Conservation (phyloP, 2,797 vertebrate species). For the Botia almorhae region DNA sequence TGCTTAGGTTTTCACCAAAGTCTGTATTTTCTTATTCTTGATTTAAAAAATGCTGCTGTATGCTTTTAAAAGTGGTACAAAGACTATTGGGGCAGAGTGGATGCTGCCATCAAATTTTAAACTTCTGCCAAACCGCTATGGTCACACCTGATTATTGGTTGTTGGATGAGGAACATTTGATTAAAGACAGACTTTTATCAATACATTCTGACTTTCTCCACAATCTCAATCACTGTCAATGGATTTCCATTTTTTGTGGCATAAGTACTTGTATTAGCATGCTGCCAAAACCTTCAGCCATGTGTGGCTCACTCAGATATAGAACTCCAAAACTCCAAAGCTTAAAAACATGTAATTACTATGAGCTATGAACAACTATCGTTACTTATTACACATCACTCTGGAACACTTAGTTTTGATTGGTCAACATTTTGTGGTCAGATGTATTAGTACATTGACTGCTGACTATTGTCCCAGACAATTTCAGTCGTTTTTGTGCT, state of each 20-base stretch:
- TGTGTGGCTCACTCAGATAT: constrained; percentile 20
- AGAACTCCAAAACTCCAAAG: constrained; percentile 12
- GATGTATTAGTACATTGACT: neutral
- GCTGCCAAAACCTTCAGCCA: constrained; percentile 38
- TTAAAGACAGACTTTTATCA: constrained; percentile 34
- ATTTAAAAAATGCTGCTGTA: too few relatives aligned
- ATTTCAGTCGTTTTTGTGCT: too few relatives aligned
- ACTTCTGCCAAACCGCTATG: neutral
- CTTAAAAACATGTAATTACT: neutral
- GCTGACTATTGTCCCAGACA: neutral
- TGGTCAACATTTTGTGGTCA: neutral
- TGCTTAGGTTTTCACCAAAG: too few relatives aligned
- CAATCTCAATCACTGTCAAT: constrained; percentile 6
- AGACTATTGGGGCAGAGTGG: too few relatives aligned
- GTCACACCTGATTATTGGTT: neutral
- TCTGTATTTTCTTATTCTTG: too few relatives aligned
- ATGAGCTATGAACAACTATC: neutral
- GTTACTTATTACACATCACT: neutral
- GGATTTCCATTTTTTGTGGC: neutral
- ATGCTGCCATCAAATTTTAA: neutral
- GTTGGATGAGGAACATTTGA: constrained; percentile 11
- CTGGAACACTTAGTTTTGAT: neutral
- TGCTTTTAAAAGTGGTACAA: too few relatives aligned
- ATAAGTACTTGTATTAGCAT: neutral
- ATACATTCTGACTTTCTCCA: neutral